Conservation (phyloP, 2,888 invertebrate species). For the Erebia epiphron region DNA sequence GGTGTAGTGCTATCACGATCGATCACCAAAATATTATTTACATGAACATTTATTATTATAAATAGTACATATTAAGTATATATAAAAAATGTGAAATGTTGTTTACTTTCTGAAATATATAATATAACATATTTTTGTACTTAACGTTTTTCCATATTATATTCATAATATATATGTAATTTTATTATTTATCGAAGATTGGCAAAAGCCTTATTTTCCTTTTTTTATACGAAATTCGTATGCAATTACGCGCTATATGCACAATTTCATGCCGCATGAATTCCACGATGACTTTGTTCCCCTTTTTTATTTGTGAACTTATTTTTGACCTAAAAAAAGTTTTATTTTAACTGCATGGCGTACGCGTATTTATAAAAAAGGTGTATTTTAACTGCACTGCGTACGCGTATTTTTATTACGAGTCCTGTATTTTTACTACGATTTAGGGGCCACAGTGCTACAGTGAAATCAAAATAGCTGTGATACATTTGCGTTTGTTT, state of each 20-base stretch:
- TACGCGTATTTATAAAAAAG: constrained; percentile 1
- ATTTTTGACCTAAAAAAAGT: constrained; percentile 23
- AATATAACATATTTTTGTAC: no score
- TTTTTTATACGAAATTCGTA: constrained; percentile 23
- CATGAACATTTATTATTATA: background rate
- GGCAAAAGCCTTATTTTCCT: constrained; percentile 1
- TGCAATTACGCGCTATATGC: constrained; percentile 24
- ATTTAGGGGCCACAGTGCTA: background rate
- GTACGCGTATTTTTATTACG: background rate
- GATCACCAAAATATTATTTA: background rate
- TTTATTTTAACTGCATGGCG: constrained; percentile 18
- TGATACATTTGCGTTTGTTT: no score
- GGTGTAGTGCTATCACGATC: background rate
- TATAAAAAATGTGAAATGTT: no score
- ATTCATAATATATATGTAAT: background rate
- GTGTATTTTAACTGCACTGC: background rate
- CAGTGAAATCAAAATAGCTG: background rate
- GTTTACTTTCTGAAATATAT: no score
- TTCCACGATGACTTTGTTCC: constrained; percentile 24
- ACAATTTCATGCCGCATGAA: constrained; percentile 26
- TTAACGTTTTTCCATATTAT: background rate
- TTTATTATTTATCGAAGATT: constrained; percentile 7
- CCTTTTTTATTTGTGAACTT: constrained; percentile 20
- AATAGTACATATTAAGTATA: no score
- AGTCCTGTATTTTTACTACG: background rate